A percentile compares a stretch with the other conserved stretches of the same genome.
These are phyloP conservation scores for Panagrolaimus sp. DNA, from an alignment of 1,140 invertebrate genomes.

Conservation along the genomic window DNA sequence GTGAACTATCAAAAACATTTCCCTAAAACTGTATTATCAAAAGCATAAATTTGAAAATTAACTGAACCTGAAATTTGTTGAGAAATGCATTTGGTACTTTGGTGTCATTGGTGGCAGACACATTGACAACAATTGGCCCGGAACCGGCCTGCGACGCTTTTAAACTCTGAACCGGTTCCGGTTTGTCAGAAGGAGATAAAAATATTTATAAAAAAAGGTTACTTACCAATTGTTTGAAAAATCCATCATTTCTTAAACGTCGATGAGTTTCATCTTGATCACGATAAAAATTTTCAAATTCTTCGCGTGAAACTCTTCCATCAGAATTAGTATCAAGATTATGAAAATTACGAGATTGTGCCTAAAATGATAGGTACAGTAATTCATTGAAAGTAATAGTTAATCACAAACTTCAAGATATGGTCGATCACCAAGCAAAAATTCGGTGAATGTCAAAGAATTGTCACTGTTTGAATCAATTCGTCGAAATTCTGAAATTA, in stretches of 20 bases:
- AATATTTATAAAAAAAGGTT: neutral
- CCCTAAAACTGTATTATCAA: neutral
- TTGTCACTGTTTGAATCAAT: conserved; percentile 44
- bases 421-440: conserved; percentile 47
- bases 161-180: conserved; percentile 11
- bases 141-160: conserved; percentile 7
- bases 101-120: conserved; percentile 8
- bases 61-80: neutral
- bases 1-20: neutral
- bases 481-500: conserved; percentile 43
- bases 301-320: conserved; percentile 43
- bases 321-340: conserved; percentile 44
- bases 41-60: too few species aligned
- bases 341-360: conserved; percentile 42
- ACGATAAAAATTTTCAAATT: conserved; percentile 43
- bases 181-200: neutral
- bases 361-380: neutral
- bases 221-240: conserved; percentile 50
- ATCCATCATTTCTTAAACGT: conserved; percentile 33
- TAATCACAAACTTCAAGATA: conserved; percentile 30
- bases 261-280: conserved; percentile 33
- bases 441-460: conserved; percentile 42
- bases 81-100: conserved; percentile 2
- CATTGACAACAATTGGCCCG: conserved; percentile 7
- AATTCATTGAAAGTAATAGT: too few species aligned